Evolutionary conservation across 2,113 vertebrate genomes (phyloP).

Genomic region (Glaucomys volans): DNA sequence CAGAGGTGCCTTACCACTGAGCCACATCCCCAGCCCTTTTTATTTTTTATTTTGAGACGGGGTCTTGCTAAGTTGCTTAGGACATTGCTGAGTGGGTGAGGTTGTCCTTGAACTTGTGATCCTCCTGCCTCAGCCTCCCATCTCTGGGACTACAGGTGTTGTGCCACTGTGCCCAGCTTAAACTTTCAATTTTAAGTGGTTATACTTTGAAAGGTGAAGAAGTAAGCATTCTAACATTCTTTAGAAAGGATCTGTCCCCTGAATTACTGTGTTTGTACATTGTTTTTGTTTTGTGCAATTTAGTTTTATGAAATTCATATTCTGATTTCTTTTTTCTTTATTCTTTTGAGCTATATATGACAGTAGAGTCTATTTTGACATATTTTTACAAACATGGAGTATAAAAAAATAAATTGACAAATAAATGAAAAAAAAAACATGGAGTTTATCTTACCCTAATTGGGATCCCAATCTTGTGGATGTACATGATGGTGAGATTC

Average conservation of each 20-base stretch:
- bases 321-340: not conserved
- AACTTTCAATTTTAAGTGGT: not conserved
- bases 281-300: not conserved
- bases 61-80: not conserved
- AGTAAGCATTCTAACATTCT: not conserved
- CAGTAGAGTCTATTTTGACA: too few species aligned
- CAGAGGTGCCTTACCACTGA: not conserved
- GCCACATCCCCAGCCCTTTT: not conserved
- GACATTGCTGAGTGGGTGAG: not conserved
- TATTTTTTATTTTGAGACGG: not conserved
- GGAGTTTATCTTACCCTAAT: too few species aligned
- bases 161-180: too few species aligned
- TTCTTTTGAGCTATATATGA: too few species aligned
- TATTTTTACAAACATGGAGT: too few species aligned
- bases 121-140: not conserved
- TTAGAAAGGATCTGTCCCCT: not conserved
- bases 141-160: too few species aligned
- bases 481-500: too few species aligned
- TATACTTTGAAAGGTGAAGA: not conserved
- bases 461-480: too few species aligned
- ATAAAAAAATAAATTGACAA: too few species aligned
- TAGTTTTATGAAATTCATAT: not conserved
- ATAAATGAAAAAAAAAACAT: too few species aligned
- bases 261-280: slow-evolving; percentile 4
- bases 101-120: not conserved